Conservation (phyloP, 2,888 invertebrate species). For the Aleiodes alternator region DNA sequence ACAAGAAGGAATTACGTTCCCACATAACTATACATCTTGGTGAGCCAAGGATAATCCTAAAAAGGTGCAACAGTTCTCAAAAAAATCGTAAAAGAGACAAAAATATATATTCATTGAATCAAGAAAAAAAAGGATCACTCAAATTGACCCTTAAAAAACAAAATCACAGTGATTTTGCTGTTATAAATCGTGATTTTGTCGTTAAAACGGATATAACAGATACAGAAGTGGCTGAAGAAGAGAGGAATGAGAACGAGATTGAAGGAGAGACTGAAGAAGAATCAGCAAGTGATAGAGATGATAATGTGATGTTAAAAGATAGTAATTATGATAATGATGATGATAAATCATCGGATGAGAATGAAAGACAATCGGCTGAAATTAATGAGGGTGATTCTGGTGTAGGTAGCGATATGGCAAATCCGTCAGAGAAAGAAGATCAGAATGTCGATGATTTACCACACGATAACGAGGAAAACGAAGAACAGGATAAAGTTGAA, state of each 20-base stretch:
- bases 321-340: conserved; percentile 64
- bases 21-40: conserved; percentile 69
- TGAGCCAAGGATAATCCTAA: conserved; percentile 68
- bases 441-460: conserved; percentile 70
- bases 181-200: conserved; percentile 32
- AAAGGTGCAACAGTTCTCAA: conserved; percentile 65
- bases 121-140: conserved; percentile 67
- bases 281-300: conserved; percentile 14
- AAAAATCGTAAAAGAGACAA: conserved; percentile 57
- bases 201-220: conserved; percentile 54
- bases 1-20: conserved; percentile 66
- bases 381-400: conserved; percentile 73
- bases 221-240: conserved; percentile 64
- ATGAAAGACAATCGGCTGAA: conserved; percentile 68
- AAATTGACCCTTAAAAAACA: conserved; percentile 71
- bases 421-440: conserved; percentile 72
- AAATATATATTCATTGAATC: conserved; percentile 68
- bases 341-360: conserved; percentile 67
- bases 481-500: conserved; percentile 58
- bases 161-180: conserved; percentile 47
- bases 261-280: conserved; percentile 62
- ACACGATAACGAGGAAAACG: conserved; percentile 54
- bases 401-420: conserved; percentile 74
- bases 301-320: conserved; percentile 43
- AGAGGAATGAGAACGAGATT: conserved; percentile 51